Evolutionary conservation across 2,888 invertebrate species (phyloP).

Genomic region (Hetaerina titia): DNA sequence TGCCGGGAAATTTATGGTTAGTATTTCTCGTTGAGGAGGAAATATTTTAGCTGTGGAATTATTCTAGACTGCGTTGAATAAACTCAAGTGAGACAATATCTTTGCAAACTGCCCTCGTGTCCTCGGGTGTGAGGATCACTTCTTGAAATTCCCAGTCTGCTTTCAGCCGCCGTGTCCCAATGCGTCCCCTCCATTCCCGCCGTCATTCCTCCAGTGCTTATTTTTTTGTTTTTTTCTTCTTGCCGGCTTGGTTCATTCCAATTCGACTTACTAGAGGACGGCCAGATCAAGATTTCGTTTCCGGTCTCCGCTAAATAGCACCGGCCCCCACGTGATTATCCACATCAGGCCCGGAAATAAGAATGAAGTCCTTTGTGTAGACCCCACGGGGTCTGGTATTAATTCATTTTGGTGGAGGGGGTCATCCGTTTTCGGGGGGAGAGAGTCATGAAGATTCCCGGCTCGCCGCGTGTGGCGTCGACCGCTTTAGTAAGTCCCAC

Average conservation of each 20-base stretch:
- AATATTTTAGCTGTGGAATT: too few species aligned
- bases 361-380: neutral
- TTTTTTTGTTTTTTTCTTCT: neutral
- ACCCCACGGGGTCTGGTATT: neutral
- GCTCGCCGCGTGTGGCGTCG: too few species aligned
- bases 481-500: too few species aligned
- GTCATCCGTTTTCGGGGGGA: too few species aligned
- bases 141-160: neutral
- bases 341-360: neutral
- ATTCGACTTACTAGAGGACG: neutral
- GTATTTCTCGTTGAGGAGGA: too few species aligned
- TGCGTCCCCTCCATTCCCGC: too few species aligned
- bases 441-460: too few species aligned
- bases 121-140: neutral
- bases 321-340: neutral
- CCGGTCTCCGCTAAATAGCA: neutral
- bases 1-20: too few species aligned
- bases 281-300: neutral
- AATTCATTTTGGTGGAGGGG: neutral
- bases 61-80: too few species aligned
- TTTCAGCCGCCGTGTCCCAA: too few species aligned
- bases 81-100: too few species aligned
- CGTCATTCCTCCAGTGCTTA: neutral
- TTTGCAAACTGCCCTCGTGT: too few species aligned
- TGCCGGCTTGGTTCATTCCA: neutral